Evolutionary conservation across 2,797 vertebrate species (phyloP), one percentile per base, ranked within the genome.

Genomic region (Cuculus canorus): DNA sequence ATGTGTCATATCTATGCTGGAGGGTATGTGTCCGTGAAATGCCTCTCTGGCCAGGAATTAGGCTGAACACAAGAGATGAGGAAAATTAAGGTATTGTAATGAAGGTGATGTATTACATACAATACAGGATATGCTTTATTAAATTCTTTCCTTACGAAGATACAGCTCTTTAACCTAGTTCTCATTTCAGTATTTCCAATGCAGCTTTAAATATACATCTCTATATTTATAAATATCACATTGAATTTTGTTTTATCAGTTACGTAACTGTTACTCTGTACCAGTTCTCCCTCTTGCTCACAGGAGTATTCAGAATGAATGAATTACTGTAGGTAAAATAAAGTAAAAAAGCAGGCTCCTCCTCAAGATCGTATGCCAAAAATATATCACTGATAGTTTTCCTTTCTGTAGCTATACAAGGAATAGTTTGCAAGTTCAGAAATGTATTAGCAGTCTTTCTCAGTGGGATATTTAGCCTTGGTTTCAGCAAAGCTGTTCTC

Each of bases 351-450:
- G 22, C 35, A 92, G 37, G 80, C 77, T 93, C 77, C 90, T 47
- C 69, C 90, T 91, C 91, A 95, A 69, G 69, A 92, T 86, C 50
- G 39, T 54, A 88, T 82, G 65, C 90, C 82, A 84, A 32, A 95
- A 92, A 76, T 93, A 45, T 19, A 84, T 91, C 47, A 37, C 59
- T 33, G 22, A 64, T 88, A 72, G 23, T 79, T 84, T 54, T 39
- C 39, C 39, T 78, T 61, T 93, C 73, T 35, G 33, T 82, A 83
- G 39, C 73, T 54, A 17, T 77, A 59, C n/a, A 59, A 76, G n/a
- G 70, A 92, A 47, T 71, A 63, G 23, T 92, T 90, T 91, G n/a
- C 72, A 78, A 83, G 77, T 93, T 94, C 66, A 82, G 76, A 86
- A 88, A 43, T 23, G 3, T 79, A 56, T 57, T 66, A 91, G 73